A percentile compares a stretch with the other conserved stretches of the same genome.
Evolutionary conservation across 2,888 invertebrate genomes (phyloP).

Genomic region (Lagria hirta): DNA sequence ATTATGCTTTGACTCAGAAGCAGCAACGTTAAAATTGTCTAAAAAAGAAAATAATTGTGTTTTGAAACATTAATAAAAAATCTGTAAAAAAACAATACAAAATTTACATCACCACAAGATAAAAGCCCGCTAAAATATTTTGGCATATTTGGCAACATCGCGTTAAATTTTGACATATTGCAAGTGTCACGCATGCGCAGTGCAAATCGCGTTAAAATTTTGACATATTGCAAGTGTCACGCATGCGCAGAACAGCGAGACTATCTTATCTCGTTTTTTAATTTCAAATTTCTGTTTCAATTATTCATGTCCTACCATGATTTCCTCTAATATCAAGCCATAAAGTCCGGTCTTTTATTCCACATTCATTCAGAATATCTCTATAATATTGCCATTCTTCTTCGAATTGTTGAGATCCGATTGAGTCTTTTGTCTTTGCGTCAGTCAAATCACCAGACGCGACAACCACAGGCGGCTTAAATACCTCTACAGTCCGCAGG

Average conservation of each 20-base stretch:
- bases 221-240: no score
- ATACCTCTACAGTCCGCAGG: constrained; percentile 67
- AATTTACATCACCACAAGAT: no score
- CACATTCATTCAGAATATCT: constrained; percentile 66
- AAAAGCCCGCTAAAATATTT: no score
- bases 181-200: no score
- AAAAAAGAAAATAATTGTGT: no score
- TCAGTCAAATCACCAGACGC: constrained; percentile 89
- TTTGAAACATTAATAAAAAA: no score
- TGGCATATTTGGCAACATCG: no score
- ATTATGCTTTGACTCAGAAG: constrained; percentile 68
- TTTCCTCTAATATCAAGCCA: constrained; percentile 93
- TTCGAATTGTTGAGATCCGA: constrained; percentile 78
- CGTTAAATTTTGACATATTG: no score
- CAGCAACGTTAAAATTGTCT: constrained; percentile 88
- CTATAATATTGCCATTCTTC: constrained; percentile 83
- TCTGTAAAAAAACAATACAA: no score
- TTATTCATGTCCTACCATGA: constrained; percentile 66
- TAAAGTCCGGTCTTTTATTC: constrained; percentile 66
- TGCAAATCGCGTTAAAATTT: no score
- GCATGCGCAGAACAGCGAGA: no score
- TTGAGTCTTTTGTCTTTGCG: constrained; percentile 75
- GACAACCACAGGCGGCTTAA: constrained; percentile 75
- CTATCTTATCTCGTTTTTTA: no score
- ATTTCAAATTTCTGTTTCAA: background rate